Conservation (phyloP, 2,888 invertebrate genomes). For the Metallyticus violacea region DNA sequence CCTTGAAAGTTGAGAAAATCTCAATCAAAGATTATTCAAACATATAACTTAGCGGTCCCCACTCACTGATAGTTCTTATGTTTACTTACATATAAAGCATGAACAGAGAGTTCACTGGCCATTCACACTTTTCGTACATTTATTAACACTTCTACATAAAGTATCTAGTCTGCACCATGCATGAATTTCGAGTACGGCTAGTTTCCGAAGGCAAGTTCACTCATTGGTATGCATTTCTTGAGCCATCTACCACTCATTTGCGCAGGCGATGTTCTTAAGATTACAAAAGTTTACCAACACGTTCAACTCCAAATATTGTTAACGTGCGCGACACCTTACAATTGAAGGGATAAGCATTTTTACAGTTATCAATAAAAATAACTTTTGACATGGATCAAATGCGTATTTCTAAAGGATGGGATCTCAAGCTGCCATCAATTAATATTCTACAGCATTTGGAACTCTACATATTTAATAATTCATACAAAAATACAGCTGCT, state of each 20-base stretch:
- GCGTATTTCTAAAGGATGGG: not conserved
- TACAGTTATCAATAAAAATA: not conserved
- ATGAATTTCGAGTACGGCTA: not conserved
- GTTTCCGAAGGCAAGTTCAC: not conserved
- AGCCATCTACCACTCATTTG: too few relatives aligned
- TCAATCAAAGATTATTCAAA: not conserved
- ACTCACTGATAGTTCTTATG: not conserved
- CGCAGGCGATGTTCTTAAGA: too few relatives aligned
- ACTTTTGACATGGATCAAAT: too few relatives aligned
- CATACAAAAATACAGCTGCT: not conserved
- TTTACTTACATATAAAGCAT: not conserved
- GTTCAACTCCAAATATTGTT: not conserved
- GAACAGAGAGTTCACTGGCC: not conserved
- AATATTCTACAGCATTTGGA: not conserved
- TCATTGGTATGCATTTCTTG: not conserved
- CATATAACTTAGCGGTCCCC: not conserved
- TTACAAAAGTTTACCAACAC: not conserved
- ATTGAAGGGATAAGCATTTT: not conserved
- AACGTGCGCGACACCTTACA: not conserved
- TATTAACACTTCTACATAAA: not conserved
- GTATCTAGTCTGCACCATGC: not conserved
- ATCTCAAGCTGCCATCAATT: not conserved
- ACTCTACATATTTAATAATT: not conserved
- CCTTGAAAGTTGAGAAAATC: too few relatives aligned
- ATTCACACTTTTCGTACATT: not conserved